phyloP scores from a whole-genome alignment of 2,113 vertebrate genomes.

The Zosterops hypoxanthus region DNA sequence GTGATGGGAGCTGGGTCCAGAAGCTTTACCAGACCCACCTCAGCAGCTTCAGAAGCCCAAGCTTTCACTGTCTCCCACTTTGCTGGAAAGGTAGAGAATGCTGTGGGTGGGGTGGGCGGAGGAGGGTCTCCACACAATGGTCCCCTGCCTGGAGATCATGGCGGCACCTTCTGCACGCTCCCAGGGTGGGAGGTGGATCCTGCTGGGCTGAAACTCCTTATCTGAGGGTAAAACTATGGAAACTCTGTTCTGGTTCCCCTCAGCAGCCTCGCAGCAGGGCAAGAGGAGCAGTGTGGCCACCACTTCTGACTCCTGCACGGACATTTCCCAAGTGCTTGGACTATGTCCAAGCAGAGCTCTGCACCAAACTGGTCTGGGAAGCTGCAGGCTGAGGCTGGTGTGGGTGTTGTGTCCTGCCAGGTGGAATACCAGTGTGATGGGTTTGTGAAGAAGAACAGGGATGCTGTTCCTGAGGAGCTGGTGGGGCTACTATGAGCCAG shows the following conservation, averaged over 20 bases:
- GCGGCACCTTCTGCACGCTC: not conserved
- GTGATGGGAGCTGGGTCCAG: conserved; percentile 77
- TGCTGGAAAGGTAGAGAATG: conserved; percentile 73
- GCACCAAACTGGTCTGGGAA: not conserved
- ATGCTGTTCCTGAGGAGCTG: conserved; percentile 79
- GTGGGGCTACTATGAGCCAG: conserved; percentile 83
- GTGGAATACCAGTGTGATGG: conserved; percentile 80
- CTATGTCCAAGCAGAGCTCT: not conserved
- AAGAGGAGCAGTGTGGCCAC: not conserved
- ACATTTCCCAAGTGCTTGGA: not conserved
- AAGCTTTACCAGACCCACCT: conserved; percentile 78
- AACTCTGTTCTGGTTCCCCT: not conserved
- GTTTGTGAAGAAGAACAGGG: conserved; percentile 81
- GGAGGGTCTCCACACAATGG: not conserved
- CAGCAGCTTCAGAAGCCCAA: conserved; percentile 73
- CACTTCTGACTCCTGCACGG: not conserved
- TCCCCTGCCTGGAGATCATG: not conserved
- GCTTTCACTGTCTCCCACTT: conserved; percentile 81
- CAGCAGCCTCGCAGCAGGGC: not conserved
- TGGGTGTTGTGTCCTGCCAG: conserved; percentile 20
- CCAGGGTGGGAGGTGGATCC: not conserved
- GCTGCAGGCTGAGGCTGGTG: not conserved
- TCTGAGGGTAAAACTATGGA: not conserved
- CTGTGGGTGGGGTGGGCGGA: not conserved
- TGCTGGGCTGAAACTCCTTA: not conserved